phyloP scores from a whole-genome alignment of 2,797 vertebrate genomes.

The Phataginus tricuspis region DNA sequence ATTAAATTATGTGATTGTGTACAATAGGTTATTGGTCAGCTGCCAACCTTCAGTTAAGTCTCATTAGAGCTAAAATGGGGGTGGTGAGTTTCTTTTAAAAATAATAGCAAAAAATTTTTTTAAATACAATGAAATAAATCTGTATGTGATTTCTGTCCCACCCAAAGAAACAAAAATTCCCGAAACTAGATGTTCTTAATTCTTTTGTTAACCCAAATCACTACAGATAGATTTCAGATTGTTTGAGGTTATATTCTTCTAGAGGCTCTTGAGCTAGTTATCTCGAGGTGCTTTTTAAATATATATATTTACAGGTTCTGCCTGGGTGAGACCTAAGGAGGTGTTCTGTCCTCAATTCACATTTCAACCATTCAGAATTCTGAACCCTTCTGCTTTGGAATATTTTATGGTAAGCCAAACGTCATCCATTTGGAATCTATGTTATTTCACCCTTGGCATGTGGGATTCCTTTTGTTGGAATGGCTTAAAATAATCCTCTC shows the following conservation, averaged over 20 bases:
- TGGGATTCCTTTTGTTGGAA: neutral
- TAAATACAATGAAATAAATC: neutral
- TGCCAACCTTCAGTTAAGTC: constrained; percentile 21
- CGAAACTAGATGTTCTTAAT: neutral
- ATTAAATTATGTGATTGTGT: constrained; percentile 45
- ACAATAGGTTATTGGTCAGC: constrained; percentile 43
- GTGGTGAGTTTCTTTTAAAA: neutral
- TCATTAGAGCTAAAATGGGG: neutral
- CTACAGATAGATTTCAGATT: constrained; percentile 44
- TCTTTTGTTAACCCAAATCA: constrained; percentile 34
- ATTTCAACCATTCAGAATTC: neutral
- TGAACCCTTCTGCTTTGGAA: neutral
- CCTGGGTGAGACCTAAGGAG: neutral
- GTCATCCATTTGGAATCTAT: neutral
- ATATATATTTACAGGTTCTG: neutral
- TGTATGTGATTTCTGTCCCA: neutral
- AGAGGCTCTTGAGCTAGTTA: constrained; percentile 57
- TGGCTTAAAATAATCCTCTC: neutral
- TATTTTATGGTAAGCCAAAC: neutral
- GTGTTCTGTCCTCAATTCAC: neutral
- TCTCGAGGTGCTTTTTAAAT: neutral
- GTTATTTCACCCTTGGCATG: neutral
- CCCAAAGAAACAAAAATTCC: neutral
- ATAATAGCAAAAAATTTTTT: neutral
- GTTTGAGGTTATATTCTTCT: constrained; percentile 33